These are phyloP conservation scores for Drosophila tropicalis DNA, from an alignment of 1,140 invertebrate species.

Conservation along the genomic window DNA sequence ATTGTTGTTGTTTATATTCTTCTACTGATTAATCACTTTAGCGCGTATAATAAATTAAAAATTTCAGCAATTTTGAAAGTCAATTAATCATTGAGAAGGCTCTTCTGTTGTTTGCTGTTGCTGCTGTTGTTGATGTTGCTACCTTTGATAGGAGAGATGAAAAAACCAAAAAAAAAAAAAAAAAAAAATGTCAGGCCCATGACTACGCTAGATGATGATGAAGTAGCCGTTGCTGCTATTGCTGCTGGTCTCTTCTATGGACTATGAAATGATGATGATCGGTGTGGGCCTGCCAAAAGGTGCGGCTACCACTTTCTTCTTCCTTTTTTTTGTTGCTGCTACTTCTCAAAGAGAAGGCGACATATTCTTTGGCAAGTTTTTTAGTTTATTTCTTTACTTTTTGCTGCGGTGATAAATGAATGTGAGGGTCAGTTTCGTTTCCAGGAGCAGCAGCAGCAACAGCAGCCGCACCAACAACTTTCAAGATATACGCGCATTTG, in stretches of 20 bases:
- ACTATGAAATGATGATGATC: conserved; percentile 8
- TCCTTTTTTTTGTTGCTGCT: background rate
- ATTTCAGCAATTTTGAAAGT: conserved; percentile 83
- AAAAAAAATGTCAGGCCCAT: conserved; percentile 76
- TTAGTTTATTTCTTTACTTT: conserved; percentile 16
- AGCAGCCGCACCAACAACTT: conserved; percentile 60
- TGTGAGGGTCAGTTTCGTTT: conserved; percentile 75
- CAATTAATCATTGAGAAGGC: conserved; percentile 80
- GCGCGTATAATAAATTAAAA: conserved; percentile 83
- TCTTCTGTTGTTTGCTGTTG: conserved; percentile 58
- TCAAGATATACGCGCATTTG: conserved; percentile 79
- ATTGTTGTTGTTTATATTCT: conserved; percentile 46
- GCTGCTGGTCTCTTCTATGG: conserved; percentile 24
- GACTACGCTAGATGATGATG: conserved; percentile 78
- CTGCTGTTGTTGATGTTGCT: conserved; percentile 52
- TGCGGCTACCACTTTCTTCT: conserved; percentile 48
- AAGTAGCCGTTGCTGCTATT: conserved; percentile 49
- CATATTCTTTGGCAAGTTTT: conserved; percentile 39
- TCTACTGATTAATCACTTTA: conserved; percentile 82
- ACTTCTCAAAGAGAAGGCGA: conserved; percentile 33
- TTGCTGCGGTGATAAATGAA: conserved; percentile 67
- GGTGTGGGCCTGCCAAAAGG: conserved; percentile 13
- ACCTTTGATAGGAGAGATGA: conserved; percentile 41
- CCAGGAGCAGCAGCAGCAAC: conserved; percentile 11
- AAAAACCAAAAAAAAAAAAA: too few relatives aligned